phyloP scores from a whole-genome alignment of 2,888 invertebrate genomes.

The Amiota minor region DNA sequence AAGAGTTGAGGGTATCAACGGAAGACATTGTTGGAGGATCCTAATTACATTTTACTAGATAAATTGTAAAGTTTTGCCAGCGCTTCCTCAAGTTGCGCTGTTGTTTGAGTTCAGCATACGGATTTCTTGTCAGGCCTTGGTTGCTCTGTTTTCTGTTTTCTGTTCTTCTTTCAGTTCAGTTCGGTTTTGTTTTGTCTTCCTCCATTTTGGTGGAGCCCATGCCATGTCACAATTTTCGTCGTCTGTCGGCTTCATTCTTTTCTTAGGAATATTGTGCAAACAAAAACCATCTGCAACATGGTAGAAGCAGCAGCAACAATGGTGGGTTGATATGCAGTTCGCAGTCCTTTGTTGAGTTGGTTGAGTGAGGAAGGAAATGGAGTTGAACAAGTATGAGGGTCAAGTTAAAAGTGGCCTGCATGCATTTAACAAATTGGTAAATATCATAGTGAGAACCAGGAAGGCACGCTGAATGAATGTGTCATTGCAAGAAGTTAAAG shows the following conservation, averaged over 20 bases:
- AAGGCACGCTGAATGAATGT: neutral
- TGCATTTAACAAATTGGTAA: neutral
- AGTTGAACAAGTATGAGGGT: neutral
- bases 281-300: constrained; percentile 29
- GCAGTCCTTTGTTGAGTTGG: no score
- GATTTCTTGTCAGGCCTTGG: constrained; percentile 58
- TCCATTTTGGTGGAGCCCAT: no score
- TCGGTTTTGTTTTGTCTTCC: constrained; percentile 29
- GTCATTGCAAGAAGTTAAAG: no score
- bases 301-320: constrained; percentile 21
- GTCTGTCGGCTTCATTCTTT: constrained; percentile 44
- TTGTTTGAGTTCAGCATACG: constrained; percentile 40
- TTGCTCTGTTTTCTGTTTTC: constrained; percentile 49
- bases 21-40: constrained; percentile 54
- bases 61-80: constrained; percentile 68
- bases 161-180: neutral
- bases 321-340: neutral
- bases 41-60: constrained; percentile 73
- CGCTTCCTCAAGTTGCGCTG: constrained; percentile 47
- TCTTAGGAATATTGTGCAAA: constrained; percentile 42
- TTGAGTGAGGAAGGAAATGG: neutral
- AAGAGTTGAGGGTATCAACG: neutral
- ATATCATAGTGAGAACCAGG: neutral
- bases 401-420: neutral
- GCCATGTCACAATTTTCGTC: constrained; percentile 17